Conservation (phyloP, 2,797 vertebrate species). For the Muscicapa comitata region DNA sequence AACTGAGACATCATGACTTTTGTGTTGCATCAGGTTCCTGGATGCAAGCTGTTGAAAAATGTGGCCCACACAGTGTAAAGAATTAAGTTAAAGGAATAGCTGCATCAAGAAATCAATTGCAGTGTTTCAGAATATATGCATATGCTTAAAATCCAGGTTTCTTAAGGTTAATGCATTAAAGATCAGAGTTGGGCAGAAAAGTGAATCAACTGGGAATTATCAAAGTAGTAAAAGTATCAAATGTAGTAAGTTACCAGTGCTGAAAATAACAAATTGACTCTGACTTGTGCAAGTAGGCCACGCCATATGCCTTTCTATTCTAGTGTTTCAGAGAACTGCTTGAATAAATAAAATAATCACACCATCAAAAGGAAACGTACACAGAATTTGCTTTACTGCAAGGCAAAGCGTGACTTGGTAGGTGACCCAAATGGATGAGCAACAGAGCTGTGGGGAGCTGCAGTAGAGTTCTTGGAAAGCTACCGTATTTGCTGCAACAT, state of each 20-base stretch:
- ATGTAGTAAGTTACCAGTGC: background rate
- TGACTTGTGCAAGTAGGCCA: background rate
- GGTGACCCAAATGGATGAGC: constrained; percentile 34
- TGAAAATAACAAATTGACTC: constrained; percentile 21
- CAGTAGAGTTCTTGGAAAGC: constrained; percentile 37
- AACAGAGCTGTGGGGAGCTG: constrained; percentile 33
- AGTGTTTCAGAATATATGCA: background rate
- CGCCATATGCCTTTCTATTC: background rate
- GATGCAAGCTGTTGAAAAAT: background rate
- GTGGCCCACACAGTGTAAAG: background rate
- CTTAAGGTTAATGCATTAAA: background rate
- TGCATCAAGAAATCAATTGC: background rate
- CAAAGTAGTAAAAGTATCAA: background rate
- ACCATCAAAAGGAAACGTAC: background rate
- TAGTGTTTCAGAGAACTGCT: background rate
- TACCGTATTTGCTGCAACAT: background rate
- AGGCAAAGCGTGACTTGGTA: constrained; percentile 30
- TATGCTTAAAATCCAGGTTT: background rate
- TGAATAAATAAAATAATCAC: constrained; percentile 24
- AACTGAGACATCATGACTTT: background rate
- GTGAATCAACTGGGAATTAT: background rate
- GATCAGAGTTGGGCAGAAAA: background rate
- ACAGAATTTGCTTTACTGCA: background rate
- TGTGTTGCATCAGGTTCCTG: background rate
- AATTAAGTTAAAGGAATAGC: background rate